A percentile compares a stretch with the other conserved stretches of the same genome.
Evolutionary conservation across 1,140 invertebrate species (phyloP).

Genomic region (Pseudoatta argentina): DNA sequence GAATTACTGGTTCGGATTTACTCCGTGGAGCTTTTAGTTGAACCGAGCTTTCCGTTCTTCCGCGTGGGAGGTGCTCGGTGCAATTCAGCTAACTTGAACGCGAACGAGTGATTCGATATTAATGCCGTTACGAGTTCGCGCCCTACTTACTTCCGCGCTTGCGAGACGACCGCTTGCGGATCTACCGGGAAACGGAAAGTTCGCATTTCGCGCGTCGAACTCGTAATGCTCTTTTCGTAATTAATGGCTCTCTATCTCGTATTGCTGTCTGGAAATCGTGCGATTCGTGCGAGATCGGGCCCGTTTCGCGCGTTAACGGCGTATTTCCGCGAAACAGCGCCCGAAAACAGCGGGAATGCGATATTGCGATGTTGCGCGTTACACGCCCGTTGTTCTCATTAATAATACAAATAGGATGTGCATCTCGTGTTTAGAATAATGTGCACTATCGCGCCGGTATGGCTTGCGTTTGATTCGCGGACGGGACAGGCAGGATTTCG

Average conservation of each 20-base stretch:
- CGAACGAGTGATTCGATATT: slow-evolving; percentile 75
- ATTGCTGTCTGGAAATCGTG: slow-evolving; percentile 43
- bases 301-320: not conserved
- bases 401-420: slow-evolving; percentile 53
- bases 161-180: slow-evolving; percentile 55
- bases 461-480: slow-evolving; percentile 48
- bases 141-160: slow-evolving; percentile 63
- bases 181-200: slow-evolving; percentile 52
- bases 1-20: slow-evolving; percentile 72
- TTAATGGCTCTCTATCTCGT: slow-evolving; percentile 67
- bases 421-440: slow-evolving; percentile 56
- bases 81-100: slow-evolving; percentile 65
- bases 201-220: slow-evolving; percentile 54
- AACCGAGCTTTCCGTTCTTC: slow-evolving; percentile 66
- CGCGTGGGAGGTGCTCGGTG: slow-evolving; percentile 42
- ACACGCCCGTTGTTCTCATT: slow-evolving; percentile 47
- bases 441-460: not conserved
- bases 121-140: slow-evolving; percentile 73
- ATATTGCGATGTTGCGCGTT: slow-evolving; percentile 19
- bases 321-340: slow-evolving; percentile 7
- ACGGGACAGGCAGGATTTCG: not conserved
- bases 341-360: slow-evolving; percentile 35
- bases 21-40: slow-evolving; percentile 65
- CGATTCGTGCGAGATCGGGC: slow-evolving; percentile 14
- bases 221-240: slow-evolving; percentile 64